Evolutionary conservation across 2,888 invertebrate species (phyloP), one percentile per base, ranked within the genome.

Genomic region (Cantharis rufa): DNA sequence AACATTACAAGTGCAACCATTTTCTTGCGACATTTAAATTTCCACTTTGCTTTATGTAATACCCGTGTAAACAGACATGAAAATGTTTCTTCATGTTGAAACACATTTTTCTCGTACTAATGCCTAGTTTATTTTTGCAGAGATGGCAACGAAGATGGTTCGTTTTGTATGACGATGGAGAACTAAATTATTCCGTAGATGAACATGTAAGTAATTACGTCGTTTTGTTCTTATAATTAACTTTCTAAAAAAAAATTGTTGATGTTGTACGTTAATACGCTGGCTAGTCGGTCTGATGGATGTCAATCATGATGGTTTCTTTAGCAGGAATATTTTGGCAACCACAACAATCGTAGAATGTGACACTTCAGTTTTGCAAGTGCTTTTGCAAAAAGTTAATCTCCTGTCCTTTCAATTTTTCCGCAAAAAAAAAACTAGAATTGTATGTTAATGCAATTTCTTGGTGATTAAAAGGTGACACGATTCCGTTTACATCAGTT

Each of bases 131-230:
- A 32, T 69, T 89, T 87, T 93, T 94, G 61, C 93, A 98, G 98
- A 93, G 98, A 92, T 99, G 99, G 99, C 99, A 99, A 90, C 91
- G 98, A 87, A 91, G 99, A 87, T 98, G 98, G 96, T 98, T 99
- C 90, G 96, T 98, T 73, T 91, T 99, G 74, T 98, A 97, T 90
- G 98, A 98, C 89, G 98, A 98, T 88, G 98, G 98, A 74, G 98
- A 98, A 88, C 91, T 99, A 80, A 98, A 97, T 71, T 99, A 98
- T 89, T 97, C 98, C 68, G 94, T 99, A 86, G 98, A 99, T 90
- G 98, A 98, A 90, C 97, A 97, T 90, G 98, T 98, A 91, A 96
- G 96, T 95, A 85, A 48, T 48, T 48, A 48, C 48, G 48, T 48
- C 48, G 48, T 48, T 48, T 48, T 48, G 48, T 48, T 48, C 48